phyloP scores from a whole-genome alignment of 2,797 vertebrate genomes.

The Acanthornis magna region DNA sequence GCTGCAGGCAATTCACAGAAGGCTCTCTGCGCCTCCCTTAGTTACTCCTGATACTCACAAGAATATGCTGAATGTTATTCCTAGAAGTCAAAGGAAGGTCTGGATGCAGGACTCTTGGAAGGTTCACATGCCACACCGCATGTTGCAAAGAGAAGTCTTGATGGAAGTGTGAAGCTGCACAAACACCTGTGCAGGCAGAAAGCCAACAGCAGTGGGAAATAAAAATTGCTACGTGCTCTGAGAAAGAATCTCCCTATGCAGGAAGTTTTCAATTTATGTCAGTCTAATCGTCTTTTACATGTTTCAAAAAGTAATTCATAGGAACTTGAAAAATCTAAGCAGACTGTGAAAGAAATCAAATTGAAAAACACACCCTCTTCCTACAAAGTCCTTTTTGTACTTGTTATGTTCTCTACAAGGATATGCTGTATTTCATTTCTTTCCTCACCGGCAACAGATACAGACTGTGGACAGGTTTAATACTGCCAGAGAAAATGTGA shows the following conservation, averaged over 20 bases:
- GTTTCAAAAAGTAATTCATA: background rate
- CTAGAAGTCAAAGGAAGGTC: background rate
- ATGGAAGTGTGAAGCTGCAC: background rate
- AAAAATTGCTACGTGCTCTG: background rate
- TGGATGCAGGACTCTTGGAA: background rate
- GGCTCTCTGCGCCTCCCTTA: background rate
- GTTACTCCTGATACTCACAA: background rate
- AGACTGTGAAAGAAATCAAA: background rate
- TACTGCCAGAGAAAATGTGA: background rate
- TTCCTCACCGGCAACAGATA: background rate
- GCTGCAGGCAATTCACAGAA: background rate
- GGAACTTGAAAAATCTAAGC: background rate
- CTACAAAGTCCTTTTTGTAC: background rate
- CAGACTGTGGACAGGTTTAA: background rate
- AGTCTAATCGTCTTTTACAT: background rate
- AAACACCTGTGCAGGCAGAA: background rate
- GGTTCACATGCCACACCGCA: background rate
- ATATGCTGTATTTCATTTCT: background rate
- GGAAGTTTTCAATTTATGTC: background rate
- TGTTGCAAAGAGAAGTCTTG: background rate
- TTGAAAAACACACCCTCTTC: background rate
- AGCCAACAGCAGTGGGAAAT: background rate
- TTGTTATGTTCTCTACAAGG: background rate
- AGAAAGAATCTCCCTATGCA: background rate
- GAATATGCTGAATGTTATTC: background rate